Conservation (phyloP, 2,113 vertebrate genomes). For the Otocyon megalotis region DNA sequence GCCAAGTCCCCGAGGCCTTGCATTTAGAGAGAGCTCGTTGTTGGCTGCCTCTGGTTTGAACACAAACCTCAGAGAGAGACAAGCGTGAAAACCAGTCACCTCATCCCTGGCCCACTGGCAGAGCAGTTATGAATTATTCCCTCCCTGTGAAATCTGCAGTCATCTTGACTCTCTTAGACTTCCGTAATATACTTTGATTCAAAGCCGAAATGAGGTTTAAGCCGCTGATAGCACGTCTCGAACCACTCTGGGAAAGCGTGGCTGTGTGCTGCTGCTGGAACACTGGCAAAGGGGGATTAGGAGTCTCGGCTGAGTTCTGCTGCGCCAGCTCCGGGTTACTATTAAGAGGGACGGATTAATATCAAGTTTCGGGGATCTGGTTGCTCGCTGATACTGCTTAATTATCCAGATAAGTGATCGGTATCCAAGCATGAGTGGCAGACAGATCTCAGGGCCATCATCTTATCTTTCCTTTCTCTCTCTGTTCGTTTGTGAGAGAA, state of each 20-base stretch:
- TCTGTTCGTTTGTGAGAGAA: slow-evolving; percentile 12
- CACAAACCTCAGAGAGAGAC: not conserved
- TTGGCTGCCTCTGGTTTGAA: not conserved
- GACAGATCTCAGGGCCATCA: slow-evolving; percentile 81
- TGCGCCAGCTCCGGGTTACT: slow-evolving; percentile 77
- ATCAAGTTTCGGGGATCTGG: slow-evolving; percentile 90
- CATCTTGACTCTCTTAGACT: slow-evolving; percentile 78
- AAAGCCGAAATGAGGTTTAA: slow-evolving; percentile 85
- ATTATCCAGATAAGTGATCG: slow-evolving; percentile 92
- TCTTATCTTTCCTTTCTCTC: slow-evolving; percentile 1
- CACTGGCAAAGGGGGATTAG: slow-evolving; percentile 86
- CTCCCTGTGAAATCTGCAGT: slow-evolving; percentile 65
- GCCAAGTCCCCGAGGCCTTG: not conserved
- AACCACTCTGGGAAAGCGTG: slow-evolving; percentile 84
- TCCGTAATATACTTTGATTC: slow-evolving; percentile 80
- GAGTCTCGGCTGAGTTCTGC: slow-evolving; percentile 86
- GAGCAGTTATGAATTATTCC: slow-evolving; percentile 72
- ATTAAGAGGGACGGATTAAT: slow-evolving; percentile 90
- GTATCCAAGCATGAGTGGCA: slow-evolving; percentile 85
- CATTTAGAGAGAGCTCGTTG: not conserved
- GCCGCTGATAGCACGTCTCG: slow-evolving; percentile 71
- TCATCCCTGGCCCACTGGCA: slow-evolving; percentile 39
- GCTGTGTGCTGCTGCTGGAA: slow-evolving; percentile 82
- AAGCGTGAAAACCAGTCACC: not conserved
- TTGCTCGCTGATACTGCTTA: slow-evolving; percentile 90